Evolutionary conservation across 2,888 invertebrate genomes (phyloP), one percentile per base, ranked within the genome.

Genomic region (Mesodorylaimus sp.): DNA sequence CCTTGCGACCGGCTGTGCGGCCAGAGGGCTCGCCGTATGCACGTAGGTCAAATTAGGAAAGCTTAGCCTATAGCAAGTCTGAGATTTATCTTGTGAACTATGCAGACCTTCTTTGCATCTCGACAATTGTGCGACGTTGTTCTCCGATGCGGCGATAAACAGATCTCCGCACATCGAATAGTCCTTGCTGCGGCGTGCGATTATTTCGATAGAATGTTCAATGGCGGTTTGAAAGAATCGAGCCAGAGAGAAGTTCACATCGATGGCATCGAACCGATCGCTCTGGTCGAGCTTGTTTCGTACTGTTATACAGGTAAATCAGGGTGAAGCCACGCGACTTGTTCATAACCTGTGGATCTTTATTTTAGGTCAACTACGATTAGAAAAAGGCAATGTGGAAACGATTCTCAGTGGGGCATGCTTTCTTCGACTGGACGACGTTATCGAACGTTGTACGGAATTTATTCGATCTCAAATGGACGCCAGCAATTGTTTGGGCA

Each of bases 151-250:
- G 48, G 29, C 16, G 39, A 27, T 5, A 67, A 66, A 51, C 68
- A 79, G 59, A 78, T 85, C 60, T 76, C 80, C 55, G 84, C 84
- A 27, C 85, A 86, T 71, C 80, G 86, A 62, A 73, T 91, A 56
- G 83, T 91, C 48, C 74, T 91, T 56, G 82, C 85, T 59, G 85
- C 88, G 41, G 83, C 84, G 52, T 87, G 87, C 59, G 86, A 87
- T 68, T 91, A 91, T 69, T 91, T 91, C 73, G 80, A 83, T 42
- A 87, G 86, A 41, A 91, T 91, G 89, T 91, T 91, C 66, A 88
- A 85, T 26, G 83, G 81, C 51, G 80, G 82, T 50, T 71, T 91
- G 54, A 74, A 80, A 57, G 89, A 91, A 71, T 77, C 85, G 3
- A 78, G 77, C 54, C 79, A 84, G 67, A 76, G 78, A 55, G 86